A percentile compares a stretch with the other conserved stretches of the same genome.
Conservation (phyloP, 2,797 vertebrate species). For the Sparidentex hasta region DNA sequence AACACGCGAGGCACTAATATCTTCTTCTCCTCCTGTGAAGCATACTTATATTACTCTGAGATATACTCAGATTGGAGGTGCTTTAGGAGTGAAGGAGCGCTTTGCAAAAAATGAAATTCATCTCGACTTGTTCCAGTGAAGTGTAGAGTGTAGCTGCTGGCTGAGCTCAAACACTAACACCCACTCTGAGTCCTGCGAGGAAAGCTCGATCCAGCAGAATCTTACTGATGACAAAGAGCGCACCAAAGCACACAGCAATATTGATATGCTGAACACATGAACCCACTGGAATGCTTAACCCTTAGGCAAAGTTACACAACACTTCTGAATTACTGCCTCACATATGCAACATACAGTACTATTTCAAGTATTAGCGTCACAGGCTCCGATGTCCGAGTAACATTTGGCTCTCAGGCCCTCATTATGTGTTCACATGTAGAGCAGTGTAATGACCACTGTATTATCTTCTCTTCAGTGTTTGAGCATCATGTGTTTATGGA, state of each 20-base stretch:
- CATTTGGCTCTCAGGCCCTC: background rate
- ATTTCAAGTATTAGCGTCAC: conserved; percentile 9
- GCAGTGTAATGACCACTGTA: conserved; percentile 5
- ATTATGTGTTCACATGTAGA: conserved; percentile 3
- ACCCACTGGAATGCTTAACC: conserved; percentile 26
- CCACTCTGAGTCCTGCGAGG: conserved; percentile 22
- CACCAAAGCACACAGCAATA: conserved; percentile 29
- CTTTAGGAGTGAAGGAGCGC: conserved; percentile 41
- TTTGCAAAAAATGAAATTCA: conserved; percentile 69
- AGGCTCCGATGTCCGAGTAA: background rate
- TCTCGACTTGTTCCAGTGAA: conserved; percentile 63
- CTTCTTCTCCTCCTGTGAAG: conserved; percentile 10
- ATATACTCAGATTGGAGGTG: conserved; percentile 43
- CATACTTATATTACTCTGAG: conserved; percentile 53
- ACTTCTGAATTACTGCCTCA: conserved; percentile 18
- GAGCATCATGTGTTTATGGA: conserved; percentile 29
- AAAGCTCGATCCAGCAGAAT: conserved; percentile 23
- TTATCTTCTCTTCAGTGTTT: conserved; percentile 19
- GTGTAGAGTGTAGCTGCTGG: conserved; percentile 32
- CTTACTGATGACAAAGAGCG: conserved; percentile 31
- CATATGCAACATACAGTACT: background rate
- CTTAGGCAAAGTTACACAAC: conserved; percentile 12
- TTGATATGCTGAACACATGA: conserved; percentile 37
- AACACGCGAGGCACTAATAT: conserved; percentile 33
- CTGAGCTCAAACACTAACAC: conserved; percentile 62